Base-by-base conservation (phyloP, 1,140 invertebrate genomes). In the Psix sp. region DNA sequence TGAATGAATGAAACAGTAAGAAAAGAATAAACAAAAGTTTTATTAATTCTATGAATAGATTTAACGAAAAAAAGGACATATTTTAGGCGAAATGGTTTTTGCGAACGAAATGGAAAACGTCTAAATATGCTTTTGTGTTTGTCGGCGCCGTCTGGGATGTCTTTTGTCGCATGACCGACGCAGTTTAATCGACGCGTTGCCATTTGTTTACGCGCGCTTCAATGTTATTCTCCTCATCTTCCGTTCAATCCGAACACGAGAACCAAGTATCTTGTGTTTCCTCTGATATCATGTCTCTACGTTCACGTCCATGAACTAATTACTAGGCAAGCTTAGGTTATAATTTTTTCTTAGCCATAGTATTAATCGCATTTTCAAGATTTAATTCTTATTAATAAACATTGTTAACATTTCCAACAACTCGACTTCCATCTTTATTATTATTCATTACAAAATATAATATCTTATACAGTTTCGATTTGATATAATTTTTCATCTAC, bases 171-270 rank as follows among this genome's bases (percentile, higher is more conserved):
- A 21, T 60, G 31, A 49, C 24, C 62, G 56, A 67, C 49, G 71
- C 63, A 68, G 54, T 48, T 39, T 42, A 57, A 74, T 74, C 56
- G 59, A 52, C 63, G 57, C 52, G 15, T 42, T 26, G 36, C 42
- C 59, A 66, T 75, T 70, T 65, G 59, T 65, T 70, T 70, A 63
- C 52, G 51, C 20, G 49, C 21, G 24, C 51, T 40, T 16, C 46
- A 49, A 56, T 40, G 43, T 62, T 72, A 56, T 62, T 60, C 45
- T 66, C 17, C 48, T 40, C 49, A 29, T 66, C 54, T 60, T 16
- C 15, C 24, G 56, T 63, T 67, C 56, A 56, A 67, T 74, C 43
- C 24, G 49, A 54, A 52, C 15, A n/a, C 31, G 56, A 67, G 31
- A 62, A 62, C 39, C 3, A 18, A 59, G 46, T 46, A 49, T 62